A percentile compares a stretch with the other conserved stretches of the same genome.
phyloP scores from a whole-genome alignment of 2,797 vertebrate species.

The Sebastes taczanowskii region DNA sequence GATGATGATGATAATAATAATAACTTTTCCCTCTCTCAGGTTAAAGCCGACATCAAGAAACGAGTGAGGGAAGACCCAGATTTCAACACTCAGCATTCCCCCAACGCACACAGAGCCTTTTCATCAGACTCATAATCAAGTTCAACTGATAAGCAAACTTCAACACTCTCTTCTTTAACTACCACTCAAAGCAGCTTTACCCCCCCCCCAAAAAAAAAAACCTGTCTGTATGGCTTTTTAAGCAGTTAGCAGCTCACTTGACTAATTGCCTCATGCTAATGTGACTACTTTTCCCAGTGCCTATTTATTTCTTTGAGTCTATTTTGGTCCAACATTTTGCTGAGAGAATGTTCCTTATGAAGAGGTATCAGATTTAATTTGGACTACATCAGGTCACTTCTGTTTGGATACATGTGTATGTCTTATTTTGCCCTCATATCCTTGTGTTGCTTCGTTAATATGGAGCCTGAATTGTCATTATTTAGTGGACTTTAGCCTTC shows the following conservation, averaged over 20 bases:
- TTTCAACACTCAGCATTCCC: constrained; percentile 89
- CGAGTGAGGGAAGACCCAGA: constrained; percentile 89
- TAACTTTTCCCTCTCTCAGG: constrained; percentile 69
- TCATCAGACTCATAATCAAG: constrained; percentile 83
- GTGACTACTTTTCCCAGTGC: constrained; percentile 54
- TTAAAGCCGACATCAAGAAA: constrained; percentile 90
- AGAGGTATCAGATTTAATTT: constrained; percentile 15
- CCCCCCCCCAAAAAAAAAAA: too few species aligned
- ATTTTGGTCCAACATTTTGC: constrained; percentile 24
- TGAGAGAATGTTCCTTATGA: constrained; percentile 19
- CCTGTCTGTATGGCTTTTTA: constrained; percentile 11
- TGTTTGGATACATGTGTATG: constrained; percentile 3
- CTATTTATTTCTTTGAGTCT: constrained; percentile 71
- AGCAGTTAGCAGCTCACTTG: constrained; percentile 34
- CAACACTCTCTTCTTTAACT: constrained; percentile 6
- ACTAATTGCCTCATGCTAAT: constrained; percentile 36
- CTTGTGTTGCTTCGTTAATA: constrained; percentile 45
- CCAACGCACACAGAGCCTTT: constrained; percentile 89
- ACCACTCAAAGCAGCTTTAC: constrained; percentile 6
- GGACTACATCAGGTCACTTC: constrained; percentile 21
- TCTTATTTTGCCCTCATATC: constrained; percentile 21
- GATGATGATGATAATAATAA: background rate
- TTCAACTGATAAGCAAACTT: background rate
- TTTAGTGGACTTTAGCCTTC: constrained; percentile 35
- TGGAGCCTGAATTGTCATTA: constrained; percentile 21